Evolutionary conservation across 1,140 invertebrate genomes (phyloP), one percentile per base, ranked within the genome.

Genomic region (Formica selysi): DNA sequence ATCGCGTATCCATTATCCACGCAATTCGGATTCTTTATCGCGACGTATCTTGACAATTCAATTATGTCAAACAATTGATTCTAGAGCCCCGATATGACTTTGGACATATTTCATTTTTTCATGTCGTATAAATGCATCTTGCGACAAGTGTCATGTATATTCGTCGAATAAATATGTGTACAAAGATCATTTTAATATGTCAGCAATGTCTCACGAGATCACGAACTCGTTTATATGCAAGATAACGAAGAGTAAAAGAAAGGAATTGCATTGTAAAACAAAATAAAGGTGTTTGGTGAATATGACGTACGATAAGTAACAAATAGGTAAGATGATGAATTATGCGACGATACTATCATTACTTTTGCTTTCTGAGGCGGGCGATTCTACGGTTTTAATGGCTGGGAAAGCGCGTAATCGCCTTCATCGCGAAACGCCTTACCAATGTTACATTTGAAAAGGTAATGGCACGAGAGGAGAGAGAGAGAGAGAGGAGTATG

Each of bases 371-470:
- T 83, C 79, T 29, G 79, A 83, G 54, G 41, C 68, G 68, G 57
- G 11, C 68, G 68, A 83, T 83, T 83, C 68, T 61, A 62, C 38
- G 32, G 68, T 73, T 83, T 83, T 83, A 83, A 83, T 83, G 54
- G 79, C 79, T 83, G 79, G 68, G 79, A 83, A 83, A 83, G 67
- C 68, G 73, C 54, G 79, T 83, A 83, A 83, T 83, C 79, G 57
- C 38, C 79, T 83, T 74, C 79, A 83, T 83, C 79, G 79, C 79
- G 68, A 83, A 83, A 83, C 79, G 79, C 79, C 79, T 83, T 83
- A 83, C 79, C 79, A 83, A 83, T 83, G 79, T 83, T 74, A 83
- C 79, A 83, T 83, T 83, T 83, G 54, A 83, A 83, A 83, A 68
- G 54, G 79, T 83, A 83, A 83, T 83, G 68, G 79, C 41, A 54